Percentiles rank a stretch among this genome's conserved stretches.
phyloP scores from a whole-genome alignment of 2,113 vertebrate genomes.

The Cardinalis cardinalis region DNA sequence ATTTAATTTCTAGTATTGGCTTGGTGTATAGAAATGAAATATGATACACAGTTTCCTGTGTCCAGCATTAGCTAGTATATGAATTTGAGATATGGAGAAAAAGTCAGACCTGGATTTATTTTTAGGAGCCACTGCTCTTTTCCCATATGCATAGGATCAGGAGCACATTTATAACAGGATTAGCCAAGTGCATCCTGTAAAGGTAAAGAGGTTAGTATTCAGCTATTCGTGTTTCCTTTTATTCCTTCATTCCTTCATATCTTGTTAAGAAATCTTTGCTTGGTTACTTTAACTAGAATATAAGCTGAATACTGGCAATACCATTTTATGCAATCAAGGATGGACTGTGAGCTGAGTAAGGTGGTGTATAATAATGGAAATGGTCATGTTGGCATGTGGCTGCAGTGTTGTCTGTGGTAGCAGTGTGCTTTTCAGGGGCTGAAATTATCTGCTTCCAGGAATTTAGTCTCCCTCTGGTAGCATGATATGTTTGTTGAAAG shows the following conservation, averaged over 20 bases:
- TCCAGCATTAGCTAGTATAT: neutral
- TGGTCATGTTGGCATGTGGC: neutral
- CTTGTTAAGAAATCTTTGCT: neutral
- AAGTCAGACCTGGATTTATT: neutral
- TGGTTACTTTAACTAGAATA: neutral
- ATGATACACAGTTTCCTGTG: neutral
- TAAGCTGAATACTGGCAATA: neutral
- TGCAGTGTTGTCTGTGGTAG: neutral
- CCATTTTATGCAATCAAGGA: neutral
- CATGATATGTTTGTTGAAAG: neutral
- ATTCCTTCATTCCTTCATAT: neutral
- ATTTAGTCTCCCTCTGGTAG: neutral
- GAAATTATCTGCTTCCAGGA: neutral
- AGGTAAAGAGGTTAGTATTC: neutral
- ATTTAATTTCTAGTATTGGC: neutral
- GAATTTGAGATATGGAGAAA: neutral
- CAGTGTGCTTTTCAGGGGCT: rapidly evolving
- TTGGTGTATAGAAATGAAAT: neutral
- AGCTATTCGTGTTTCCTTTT: neutral
- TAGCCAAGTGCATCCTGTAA: neutral
- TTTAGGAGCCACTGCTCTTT: neutral
- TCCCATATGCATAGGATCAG: neutral
- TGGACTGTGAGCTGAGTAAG: neutral
- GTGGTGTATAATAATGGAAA: neutral
- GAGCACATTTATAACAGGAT: neutral